Base-by-base conservation (phyloP, 2,113 vertebrate species). In the Proterorhinus semilunaris region DNA sequence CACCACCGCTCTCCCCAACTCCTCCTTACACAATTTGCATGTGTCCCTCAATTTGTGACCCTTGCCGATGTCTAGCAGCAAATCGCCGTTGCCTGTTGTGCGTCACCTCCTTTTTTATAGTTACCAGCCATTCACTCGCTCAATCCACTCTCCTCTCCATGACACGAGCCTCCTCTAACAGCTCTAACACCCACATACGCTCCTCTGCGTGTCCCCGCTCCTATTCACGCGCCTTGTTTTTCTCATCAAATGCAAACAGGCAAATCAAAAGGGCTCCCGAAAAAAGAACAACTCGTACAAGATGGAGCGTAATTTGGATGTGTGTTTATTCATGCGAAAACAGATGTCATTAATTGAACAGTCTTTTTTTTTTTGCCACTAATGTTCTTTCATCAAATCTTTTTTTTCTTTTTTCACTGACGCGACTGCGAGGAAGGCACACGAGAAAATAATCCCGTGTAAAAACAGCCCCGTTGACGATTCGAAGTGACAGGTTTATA, bases 41-140 rank as follows among this genome's bases (percentile, higher is more conserved):
- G 51, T 11, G 11, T 62, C 61, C 8, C 13, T 10, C 21, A 0
- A 7, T n/a, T 54, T 45, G 44, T 69, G 68, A 85, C 79, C 81
- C 80, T 21, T 85, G 79, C 70, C 69, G 48, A 61, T 63, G 61
- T 76, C 70, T 57, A 58, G 27, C 27, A 36, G 73, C 65, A 79
- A 79, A 78, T 67, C 68, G 65, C 57, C 51, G 11, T 68, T 15
- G 72, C 61, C 54, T 71, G 64, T 16, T n/a, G n/a, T 13, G 36
- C 2, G 15, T 74, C 66, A 5, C 77, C 42, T 47, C 67, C 48
- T 5, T 6, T 58, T 63, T 76, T 69, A 36, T 36, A 62, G 62
- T 64, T 66, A 72, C 74, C 11, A 17, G 53, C 63, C 11, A 16
- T 64, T 42, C 54, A 36, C 27, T 36, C 27, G 27, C 27, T 36